Evolutionary conservation across 2,888 invertebrate genomes (phyloP).

Genomic region (Ichneumoninae sp.): DNA sequence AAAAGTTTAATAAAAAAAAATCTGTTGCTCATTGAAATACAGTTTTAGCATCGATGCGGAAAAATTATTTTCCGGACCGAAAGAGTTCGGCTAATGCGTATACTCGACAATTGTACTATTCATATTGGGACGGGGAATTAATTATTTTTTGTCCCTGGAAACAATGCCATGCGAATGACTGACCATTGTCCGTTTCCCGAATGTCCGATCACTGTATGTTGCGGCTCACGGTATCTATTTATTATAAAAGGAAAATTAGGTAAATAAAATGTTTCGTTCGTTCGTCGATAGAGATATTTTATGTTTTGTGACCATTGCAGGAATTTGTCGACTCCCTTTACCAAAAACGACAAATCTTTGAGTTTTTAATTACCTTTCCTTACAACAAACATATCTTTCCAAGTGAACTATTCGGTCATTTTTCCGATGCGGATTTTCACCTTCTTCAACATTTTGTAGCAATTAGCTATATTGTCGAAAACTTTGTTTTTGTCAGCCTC

Average conservation of each 20-base stretch:
- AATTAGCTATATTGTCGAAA: too few species aligned
- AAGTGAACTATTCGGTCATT: too few species aligned
- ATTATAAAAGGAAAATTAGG: neutral
- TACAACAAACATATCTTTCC: too few species aligned
- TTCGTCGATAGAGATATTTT: too few species aligned
- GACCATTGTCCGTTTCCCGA: neutral
- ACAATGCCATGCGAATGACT: neutral
- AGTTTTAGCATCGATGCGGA: neutral
- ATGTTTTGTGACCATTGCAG: too few species aligned
- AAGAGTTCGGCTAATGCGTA: neutral
- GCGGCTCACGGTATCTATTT: neutral
- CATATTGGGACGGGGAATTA: neutral
- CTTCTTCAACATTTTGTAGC: too few species aligned
- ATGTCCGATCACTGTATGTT: constrained; percentile 5
- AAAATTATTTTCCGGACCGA: neutral
- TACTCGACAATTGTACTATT: neutral
- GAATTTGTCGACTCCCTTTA: too few species aligned
- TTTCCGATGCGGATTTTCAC: too few species aligned
- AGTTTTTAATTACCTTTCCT: too few species aligned
- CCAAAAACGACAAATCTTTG: too few species aligned
- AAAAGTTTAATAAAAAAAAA: neutral
- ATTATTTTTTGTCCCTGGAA: neutral
- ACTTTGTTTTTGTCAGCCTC: too few species aligned
- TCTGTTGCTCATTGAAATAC: neutral
- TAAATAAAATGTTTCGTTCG: too few species aligned